Base-by-base conservation (phyloP, 2,113 vertebrate genomes). In the Oryzias melastigma region DNA sequence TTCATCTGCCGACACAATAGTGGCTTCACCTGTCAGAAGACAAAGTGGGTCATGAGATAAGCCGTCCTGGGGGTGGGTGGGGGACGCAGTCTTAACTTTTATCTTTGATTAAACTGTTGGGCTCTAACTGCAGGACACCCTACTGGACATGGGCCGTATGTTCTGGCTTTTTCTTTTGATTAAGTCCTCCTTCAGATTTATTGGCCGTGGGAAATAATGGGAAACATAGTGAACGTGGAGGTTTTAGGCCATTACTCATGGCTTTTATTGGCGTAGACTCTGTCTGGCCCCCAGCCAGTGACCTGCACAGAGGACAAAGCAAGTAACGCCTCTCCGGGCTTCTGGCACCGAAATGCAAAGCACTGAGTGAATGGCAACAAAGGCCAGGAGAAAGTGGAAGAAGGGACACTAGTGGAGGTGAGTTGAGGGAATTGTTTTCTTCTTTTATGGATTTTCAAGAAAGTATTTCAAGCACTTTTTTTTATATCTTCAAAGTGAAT, bases 301-400 rank as follows among this genome's bases (percentile, higher is more conserved):
- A 90, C 83, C 83, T 85, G 86, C 82, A 80, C 84, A 86, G 79
- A 87, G 88, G 88, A 88, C 86, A 87, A 85, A 84, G 83, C 68
- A 77, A 77, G 81, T 68, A 84, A 87, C 79, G 78, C 83, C 83
- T 86, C 78, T 81, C 77, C 80, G 75, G 83, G 82, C 86, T 86
- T 62, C 81, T 82, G 80, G 84, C 79, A 77, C 61, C 55, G 59
- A 74, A 68, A 65, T 59, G 64, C 65, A 62, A 8, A 76, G 67
- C 50, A 29, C 54, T 50, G 69, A 74, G 79, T 53, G 73, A 71
- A 74, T 52, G 74, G 83, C 40, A 22, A 65, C 20, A 19, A 5
- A 72, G 72, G n/a, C 64, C 59, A 75, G 60, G 63, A 74, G 75
- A 73, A 56, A 66, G 64, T 47, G 64, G 45, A 71, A 78, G 66